These are phyloP conservation scores for Babyrousa celebensis DNA, from an alignment of 2,797 vertebrate genomes.

Conservation along the genomic window DNA sequence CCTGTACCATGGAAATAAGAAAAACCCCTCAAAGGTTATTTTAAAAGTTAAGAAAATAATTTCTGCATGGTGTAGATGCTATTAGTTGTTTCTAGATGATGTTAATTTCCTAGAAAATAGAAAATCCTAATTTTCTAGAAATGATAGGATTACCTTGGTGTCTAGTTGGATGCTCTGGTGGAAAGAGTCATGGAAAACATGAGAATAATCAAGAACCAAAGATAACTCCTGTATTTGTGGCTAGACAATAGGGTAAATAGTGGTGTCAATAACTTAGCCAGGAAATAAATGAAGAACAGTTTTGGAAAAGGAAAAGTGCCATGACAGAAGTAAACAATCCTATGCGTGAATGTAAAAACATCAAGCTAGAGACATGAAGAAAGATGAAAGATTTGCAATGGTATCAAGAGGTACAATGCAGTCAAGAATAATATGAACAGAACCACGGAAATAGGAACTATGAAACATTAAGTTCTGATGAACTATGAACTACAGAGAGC, in stretches of 20 bases:
- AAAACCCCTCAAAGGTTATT: conserved; percentile 8
- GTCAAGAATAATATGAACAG: conserved; percentile 51
- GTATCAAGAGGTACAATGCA: conserved; percentile 38
- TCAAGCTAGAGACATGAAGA: neutral
- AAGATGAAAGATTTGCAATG: neutral
- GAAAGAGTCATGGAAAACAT: neutral
- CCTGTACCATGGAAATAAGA: conserved; percentile 21
- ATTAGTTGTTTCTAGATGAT: conserved; percentile 42
- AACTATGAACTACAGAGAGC: neutral
- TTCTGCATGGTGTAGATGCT: conserved; percentile 32
- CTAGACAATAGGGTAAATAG: conserved; percentile 3
- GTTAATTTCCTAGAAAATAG: neutral
- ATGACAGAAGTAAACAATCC: conserved; percentile 49
- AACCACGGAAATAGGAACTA: conserved; percentile 33
- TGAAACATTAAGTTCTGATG: conserved; percentile 55
- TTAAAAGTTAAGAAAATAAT: conserved; percentile 49
- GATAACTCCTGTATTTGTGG: neutral
- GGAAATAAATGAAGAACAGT: conserved; percentile 49
- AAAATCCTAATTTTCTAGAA: conserved; percentile 35
- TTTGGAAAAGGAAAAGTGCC: neutral
- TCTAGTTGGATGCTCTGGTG: conserved; percentile 34
- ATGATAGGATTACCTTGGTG: conserved; percentile 8
- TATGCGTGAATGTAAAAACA: neutral
- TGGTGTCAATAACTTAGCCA: neutral
- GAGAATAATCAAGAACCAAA: conserved; percentile 48